Percentiles rank a stretch among this genome's conserved stretches.
phyloP scores from a whole-genome alignment of 2,888 invertebrate genomes.

The Drosophila conformis region DNA sequence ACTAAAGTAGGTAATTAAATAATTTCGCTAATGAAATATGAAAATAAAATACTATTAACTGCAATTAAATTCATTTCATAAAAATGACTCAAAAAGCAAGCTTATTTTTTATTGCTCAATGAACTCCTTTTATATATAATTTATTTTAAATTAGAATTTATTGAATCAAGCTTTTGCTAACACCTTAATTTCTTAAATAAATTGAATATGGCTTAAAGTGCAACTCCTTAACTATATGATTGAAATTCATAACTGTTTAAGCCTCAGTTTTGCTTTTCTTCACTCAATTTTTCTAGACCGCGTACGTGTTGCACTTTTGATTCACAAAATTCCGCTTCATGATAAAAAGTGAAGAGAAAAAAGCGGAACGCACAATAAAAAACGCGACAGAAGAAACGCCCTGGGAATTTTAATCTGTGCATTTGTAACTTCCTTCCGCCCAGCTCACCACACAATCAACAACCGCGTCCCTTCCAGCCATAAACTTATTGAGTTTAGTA shows the following conservation, averaged over 20 bases:
- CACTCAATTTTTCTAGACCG: conserved; percentile 18
- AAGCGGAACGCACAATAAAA: conserved; percentile 44
- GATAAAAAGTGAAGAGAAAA: neutral
- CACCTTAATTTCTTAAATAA: neutral
- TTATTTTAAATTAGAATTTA: neutral
- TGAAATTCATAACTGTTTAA: conserved; percentile 13
- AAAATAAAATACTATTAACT: neutral
- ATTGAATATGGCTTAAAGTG: no score
- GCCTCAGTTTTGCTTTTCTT: conserved; percentile 11
- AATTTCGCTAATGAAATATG: neutral
- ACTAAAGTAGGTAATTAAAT: neutral
- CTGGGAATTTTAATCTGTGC: conserved; percentile 67
- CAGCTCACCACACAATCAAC: conserved; percentile 48
- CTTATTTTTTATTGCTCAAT: neutral
- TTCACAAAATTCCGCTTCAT: conserved; percentile 38
- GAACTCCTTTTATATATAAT: neutral
- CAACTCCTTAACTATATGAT: neutral
- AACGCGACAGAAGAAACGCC: conserved; percentile 53
- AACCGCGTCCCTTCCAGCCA: conserved; percentile 33
- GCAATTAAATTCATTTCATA: neutral
- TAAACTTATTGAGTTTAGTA: conserved; percentile 69
- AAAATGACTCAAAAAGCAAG: neutral
- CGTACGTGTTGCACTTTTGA: conserved; percentile 64
- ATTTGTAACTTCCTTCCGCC: conserved; percentile 72
- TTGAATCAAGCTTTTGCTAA: neutral